phyloP scores from a whole-genome alignment of 2,113 vertebrate species.

The Tapirus terrestris region DNA sequence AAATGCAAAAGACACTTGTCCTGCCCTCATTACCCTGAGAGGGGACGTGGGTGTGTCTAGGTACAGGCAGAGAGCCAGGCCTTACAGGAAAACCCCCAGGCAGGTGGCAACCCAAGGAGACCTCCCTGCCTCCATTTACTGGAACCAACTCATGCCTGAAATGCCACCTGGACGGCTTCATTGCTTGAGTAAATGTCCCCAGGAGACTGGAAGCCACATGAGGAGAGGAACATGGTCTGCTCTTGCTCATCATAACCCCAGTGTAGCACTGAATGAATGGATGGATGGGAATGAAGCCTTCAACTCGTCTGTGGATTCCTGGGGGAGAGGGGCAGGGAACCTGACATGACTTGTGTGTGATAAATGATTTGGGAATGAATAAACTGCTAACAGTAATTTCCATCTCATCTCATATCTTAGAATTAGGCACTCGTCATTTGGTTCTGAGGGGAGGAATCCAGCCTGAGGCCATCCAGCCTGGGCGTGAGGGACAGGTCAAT shows the following conservation, averaged over 20 bases:
- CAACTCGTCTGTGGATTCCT: neutral
- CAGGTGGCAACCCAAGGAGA: neutral
- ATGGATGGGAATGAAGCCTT: neutral
- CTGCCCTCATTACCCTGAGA: neutral
- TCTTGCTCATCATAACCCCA: neutral
- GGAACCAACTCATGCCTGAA: neutral
- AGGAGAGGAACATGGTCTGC: neutral
- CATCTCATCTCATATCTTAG: neutral
- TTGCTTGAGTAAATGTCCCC: neutral
- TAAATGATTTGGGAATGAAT: neutral
- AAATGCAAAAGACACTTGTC: fast-evolving
- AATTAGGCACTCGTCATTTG: neutral
- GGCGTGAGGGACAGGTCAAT: neutral
- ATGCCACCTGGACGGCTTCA: neutral
- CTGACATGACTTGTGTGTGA: too few species aligned
- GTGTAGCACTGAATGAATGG: neutral
- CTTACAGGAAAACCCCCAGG: neutral
- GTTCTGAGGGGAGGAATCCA: neutral
- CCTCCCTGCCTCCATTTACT: neutral
- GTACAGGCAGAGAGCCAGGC: fast-evolving
- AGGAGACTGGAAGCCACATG: neutral
- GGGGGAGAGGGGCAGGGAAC: neutral
- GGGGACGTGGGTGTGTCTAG: neutral
- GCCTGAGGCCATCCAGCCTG: neutral
- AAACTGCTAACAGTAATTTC: neutral